A percentile compares a stretch with the other conserved stretches of the same genome.
Conservation (phyloP, 2,888 invertebrate species). For the Lamproptera curius region DNA sequence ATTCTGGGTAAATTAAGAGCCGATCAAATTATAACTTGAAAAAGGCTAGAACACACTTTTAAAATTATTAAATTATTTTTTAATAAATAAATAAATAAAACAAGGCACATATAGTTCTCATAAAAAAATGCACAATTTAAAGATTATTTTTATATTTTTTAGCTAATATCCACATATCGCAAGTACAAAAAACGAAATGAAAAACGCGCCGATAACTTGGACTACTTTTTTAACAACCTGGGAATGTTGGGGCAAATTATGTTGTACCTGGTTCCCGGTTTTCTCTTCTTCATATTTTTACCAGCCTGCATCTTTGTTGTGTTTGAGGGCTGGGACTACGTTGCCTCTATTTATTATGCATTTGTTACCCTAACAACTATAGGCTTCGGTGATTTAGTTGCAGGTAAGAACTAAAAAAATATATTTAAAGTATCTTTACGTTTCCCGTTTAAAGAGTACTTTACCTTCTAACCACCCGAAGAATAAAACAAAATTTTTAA, state of each 20-base stretch:
- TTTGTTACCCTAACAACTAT: conserved; percentile 93
- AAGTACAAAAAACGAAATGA: conserved; percentile 86
- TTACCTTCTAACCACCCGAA: too few relatives aligned
- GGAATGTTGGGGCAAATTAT: conserved; percentile 88
- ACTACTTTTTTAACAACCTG: conserved; percentile 82
- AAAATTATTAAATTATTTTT: too few relatives aligned
- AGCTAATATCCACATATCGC: conserved; percentile 88
- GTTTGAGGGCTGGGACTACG: conserved; percentile 92
- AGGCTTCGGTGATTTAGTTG: conserved; percentile 95
- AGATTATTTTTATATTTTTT: conserved; percentile 34
- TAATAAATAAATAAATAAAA: too few relatives aligned
- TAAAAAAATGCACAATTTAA: not conserved
- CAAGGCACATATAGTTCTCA: too few relatives aligned
- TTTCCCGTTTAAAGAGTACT: too few relatives aligned
- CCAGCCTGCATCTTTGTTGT: conserved; percentile 91
- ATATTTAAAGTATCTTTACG: too few relatives aligned
- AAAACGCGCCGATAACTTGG: conserved; percentile 74
- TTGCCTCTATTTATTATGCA: conserved; percentile 90
- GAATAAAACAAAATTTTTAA: too few relatives aligned
- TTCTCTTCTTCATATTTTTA: conserved; percentile 90
- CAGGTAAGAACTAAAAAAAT: conserved; percentile 81
- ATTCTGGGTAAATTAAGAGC: too few relatives aligned
- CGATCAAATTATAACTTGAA: too few relatives aligned
- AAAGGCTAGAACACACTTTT: too few relatives aligned
- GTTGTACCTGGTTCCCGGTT: conserved; percentile 92